Evolutionary conservation across 2,888 invertebrate species (phyloP), one percentile per base, ranked within the genome.

Genomic region (Diaphora mendica): DNA sequence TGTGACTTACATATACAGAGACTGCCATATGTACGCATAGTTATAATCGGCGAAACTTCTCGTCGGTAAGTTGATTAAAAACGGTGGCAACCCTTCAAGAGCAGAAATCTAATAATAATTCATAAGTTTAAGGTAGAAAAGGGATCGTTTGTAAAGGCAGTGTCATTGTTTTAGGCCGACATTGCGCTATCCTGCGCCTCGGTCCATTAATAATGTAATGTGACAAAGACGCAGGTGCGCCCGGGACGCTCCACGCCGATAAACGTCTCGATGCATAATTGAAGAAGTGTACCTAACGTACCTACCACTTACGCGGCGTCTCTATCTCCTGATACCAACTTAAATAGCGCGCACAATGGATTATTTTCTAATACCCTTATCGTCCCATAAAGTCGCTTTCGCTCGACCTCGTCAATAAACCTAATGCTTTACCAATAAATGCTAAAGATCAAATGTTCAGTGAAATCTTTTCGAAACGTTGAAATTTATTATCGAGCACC

Each of bases 241-340:
- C 59, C 62, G 77, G 77, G 77, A 76, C 85, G 83, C 84, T 80
- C 85, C 83, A 81, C 88, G 85, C 89, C 91, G 91, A 93, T 94
- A 95, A 94, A 94, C 94, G 93, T 86, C 88, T 83, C 89, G 88
- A 90, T 95, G 93, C 95, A 95, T 95, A 95, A 95, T 95, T 94
- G 92, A 95, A 89, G 89, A 90, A 89, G 88, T 91, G 90, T 91
- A 89, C 89, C 89, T 90, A 86, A 87, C 87, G 86, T 85, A 87
- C 86, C 85, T 85, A 88, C 86, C 85, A 86, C 87, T 87, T 88
- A 89, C 89, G 88, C 87, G 85, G 86, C 89, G 86, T 82, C 83
- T 84, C 82, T 86, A 88, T 88, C 88, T 88, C 82, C 83, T 84
- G 85, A 79, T 73, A 82, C 87, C 84, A 83, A 86, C 87, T 85